Percentiles rank a stretch among this genome's conserved stretches.
phyloP scores from a whole-genome alignment of 2,113 vertebrate genomes.

The Uropsilus gracilis region DNA sequence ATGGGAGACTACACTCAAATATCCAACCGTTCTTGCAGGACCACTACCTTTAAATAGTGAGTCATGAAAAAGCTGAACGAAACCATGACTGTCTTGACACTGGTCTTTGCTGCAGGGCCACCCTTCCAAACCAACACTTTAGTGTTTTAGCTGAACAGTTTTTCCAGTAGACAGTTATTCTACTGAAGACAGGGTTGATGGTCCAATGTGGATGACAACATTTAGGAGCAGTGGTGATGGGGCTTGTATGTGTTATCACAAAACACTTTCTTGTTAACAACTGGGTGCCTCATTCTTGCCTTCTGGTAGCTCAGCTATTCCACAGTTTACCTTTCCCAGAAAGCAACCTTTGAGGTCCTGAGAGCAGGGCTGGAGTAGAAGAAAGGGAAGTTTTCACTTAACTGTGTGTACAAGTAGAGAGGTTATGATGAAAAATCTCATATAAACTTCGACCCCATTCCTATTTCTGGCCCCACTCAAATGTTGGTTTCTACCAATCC shows the following conservation, averaged over 20 bases:
- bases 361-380: not conserved
- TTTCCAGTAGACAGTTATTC: not conserved
- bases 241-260: not conserved
- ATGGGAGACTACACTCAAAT: not conserved
- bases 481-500: not conserved
- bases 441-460: too few relatives aligned
- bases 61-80: not conserved
- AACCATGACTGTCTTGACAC: not conserved
- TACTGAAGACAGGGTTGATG: not conserved
- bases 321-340: not conserved
- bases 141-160: not conserved
- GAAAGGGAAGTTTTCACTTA: not conserved
- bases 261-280: not conserved
- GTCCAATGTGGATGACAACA: not conserved
- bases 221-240: not conserved
- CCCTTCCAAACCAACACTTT: not conserved
- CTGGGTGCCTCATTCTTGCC: not conserved
- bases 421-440: not conserved
- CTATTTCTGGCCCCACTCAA: not conserved
- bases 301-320: not conserved
- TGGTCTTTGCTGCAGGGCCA: not conserved
- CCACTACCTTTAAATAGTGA: not conserved
- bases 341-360: not conserved
- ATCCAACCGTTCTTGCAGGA: not conserved
- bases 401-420: not conserved